phyloP scores from a whole-genome alignment of 23 tunicate species.

The Botrylloides violaceus region DNA sequence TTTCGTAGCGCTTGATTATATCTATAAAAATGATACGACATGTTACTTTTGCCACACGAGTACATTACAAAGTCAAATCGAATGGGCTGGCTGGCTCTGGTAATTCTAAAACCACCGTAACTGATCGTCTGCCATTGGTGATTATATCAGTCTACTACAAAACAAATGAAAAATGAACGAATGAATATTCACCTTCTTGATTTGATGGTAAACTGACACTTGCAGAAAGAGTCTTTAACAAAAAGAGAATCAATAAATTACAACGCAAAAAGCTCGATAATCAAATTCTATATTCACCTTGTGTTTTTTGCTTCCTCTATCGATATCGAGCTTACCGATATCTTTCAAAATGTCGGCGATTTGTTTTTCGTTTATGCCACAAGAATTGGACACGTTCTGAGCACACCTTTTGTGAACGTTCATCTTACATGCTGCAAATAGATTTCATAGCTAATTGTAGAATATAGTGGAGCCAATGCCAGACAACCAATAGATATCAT shows the following conservation, averaged over 20 bases:
- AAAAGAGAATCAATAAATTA: background rate
- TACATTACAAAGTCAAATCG: too few relatives aligned
- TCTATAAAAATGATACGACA: too few relatives aligned
- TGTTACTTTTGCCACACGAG: too few relatives aligned
- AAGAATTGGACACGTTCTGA: constrained; percentile 65
- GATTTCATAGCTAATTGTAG: too few relatives aligned
- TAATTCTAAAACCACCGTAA: too few relatives aligned
- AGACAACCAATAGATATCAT: too few relatives aligned
- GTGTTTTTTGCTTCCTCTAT: constrained; percentile 22
- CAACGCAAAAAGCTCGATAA: background rate
- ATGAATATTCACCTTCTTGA: constrained; percentile 2
- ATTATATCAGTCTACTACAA: too few relatives aligned
- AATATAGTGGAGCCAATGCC: too few relatives aligned
- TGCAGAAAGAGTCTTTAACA: constrained; percentile 3
- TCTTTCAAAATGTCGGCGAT: constrained; percentile 67
- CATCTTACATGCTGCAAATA: constrained; percentile 74
- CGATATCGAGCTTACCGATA: constrained; percentile 54
- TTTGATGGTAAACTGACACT: constrained; percentile 22
- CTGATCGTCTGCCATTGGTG: too few relatives aligned
- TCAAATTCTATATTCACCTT: background rate
- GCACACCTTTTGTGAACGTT: constrained; percentile 95
- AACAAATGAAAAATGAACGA: background rate
- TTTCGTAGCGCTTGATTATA: too few relatives aligned
- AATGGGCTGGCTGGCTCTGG: too few relatives aligned
- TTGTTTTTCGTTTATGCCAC: constrained; percentile 90